Evolutionary conservation across 2,888 invertebrate species (phyloP), one percentile per base, ranked within the genome.

Genomic region (Homarus gammarus): DNA sequence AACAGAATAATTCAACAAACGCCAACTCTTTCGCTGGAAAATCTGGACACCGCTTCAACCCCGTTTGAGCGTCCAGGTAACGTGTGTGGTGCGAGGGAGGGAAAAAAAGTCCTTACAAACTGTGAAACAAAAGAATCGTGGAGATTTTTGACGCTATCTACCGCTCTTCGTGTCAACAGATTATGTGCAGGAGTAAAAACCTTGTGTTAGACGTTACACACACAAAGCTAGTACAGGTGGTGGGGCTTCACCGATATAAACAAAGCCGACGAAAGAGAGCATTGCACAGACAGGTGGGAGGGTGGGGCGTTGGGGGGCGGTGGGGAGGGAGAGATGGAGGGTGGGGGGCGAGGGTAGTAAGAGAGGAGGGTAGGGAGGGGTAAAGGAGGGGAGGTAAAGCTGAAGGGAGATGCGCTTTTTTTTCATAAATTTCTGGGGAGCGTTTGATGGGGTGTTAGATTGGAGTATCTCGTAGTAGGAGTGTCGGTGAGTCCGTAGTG

Each of bases 1-100:
- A 82, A 82, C 64, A 75, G 87, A 87, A 82, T 87, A 75, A 81
- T 82, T 82, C 81, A 77, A 70, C 87, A 87, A 73, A 84, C 75
- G 33, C 64, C n/a, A 82, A 87, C 82, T 82, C 81, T 87, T 87
- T 77, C 68, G 56, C 75, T 64, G 87, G 87, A 87, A 87, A 87
- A 87, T 82, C 87, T 87, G 79, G 87, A 56, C 72, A 68, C 56
- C 44, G 31, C 75, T 73, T 40, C 56, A 72, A 70, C 78, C 85
- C 70, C 85, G 85, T 68, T 86, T 86, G 49, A 70, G 70, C 78
- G 85, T 56, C 40, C 75, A 75, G 73, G 84, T 84, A 70, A 61
- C 56, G 79, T 61, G 79, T 64, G 33, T 56, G 78, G 56, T 22
- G 40, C 2, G 77, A 31, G 49, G n/a, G 49, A 38, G 10, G 40